These are phyloP conservation scores for Halictus rubicundus DNA, from an alignment of 1,140 invertebrate genomes.

Conservation along the genomic window DNA sequence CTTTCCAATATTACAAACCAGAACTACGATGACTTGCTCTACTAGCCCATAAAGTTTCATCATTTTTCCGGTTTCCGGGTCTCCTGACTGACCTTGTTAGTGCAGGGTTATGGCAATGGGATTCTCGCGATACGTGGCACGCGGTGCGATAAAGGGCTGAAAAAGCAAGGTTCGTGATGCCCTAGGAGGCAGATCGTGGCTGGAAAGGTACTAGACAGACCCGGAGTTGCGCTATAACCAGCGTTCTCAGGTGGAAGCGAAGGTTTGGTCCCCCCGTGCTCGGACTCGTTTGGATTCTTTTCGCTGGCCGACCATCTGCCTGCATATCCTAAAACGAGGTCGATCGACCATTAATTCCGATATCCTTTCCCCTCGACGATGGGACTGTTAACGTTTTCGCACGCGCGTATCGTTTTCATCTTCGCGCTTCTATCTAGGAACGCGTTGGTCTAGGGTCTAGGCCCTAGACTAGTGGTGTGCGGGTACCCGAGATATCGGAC, in stretches of 20 bases:
- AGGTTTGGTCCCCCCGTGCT: not conserved
- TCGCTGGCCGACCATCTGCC: not conserved
- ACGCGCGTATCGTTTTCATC: constrained; percentile 40
- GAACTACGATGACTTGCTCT: too few relatives aligned
- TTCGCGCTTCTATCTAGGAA: constrained; percentile 27
- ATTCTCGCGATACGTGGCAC: too few relatives aligned
- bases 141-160: constrained; percentile 19
- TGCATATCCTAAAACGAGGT: constrained; percentile 31
- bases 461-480: too few relatives aligned
- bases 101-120: too few relatives aligned
- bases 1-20: too few relatives aligned
- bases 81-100: too few relatives aligned
- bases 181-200: constrained; percentile 29
- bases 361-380: not conserved
- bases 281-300: constrained; percentile 22
- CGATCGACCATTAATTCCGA: constrained; percentile 44
- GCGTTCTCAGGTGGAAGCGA: not conserved
- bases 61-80: too few relatives aligned
- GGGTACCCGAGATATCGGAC: too few relatives aligned
- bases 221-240: not conserved
- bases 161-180: constrained; percentile 28
- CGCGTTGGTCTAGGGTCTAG: not conserved
- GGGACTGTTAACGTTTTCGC: not conserved
- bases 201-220: constrained; percentile 15
- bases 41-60: too few relatives aligned